Conservation (phyloP, 1,140 invertebrate species). For the Drosophila gunungcola region DNA sequence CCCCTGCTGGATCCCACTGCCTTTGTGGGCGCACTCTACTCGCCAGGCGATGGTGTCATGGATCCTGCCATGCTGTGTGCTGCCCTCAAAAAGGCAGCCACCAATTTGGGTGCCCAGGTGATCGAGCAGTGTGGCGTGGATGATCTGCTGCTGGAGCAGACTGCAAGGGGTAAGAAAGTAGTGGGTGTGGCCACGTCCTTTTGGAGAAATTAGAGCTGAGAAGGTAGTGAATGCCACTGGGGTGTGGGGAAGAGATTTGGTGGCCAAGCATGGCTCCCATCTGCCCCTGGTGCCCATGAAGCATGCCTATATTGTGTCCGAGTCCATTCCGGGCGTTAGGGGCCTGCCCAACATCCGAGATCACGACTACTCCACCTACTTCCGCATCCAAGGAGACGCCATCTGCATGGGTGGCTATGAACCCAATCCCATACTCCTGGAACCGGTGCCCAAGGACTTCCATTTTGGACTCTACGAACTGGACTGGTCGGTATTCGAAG, state of each 20-base stretch:
- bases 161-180: slow-evolving; percentile 87
- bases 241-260: slow-evolving; percentile 91
- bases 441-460: slow-evolving; percentile 91
- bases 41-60: slow-evolving; percentile 92
- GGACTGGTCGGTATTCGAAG: slow-evolving; percentile 93
- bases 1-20: slow-evolving; percentile 91
- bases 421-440: slow-evolving; percentile 91
- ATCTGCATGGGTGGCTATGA: slow-evolving; percentile 95
- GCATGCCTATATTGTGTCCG: slow-evolving; percentile 94
- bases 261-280: slow-evolving; percentile 89
- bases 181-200: slow-evolving; percentile 90
- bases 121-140: slow-evolving; percentile 90
- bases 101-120: slow-evolving; percentile 89
- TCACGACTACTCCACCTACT: slow-evolving; percentile 93
- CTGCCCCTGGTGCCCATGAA: slow-evolving; percentile 93
- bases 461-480: slow-evolving; percentile 93
- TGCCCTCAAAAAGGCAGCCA: slow-evolving; percentile 90
- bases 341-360: slow-evolving; percentile 93
- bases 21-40: slow-evolving; percentile 91
- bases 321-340: slow-evolving; percentile 90
- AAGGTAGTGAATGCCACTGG: slow-evolving; percentile 90
- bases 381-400: slow-evolving; percentile 92
- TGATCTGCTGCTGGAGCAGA: slow-evolving; percentile 86
- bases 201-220: slow-evolving; percentile 87
- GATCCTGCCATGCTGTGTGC: slow-evolving; percentile 93